Percentiles rank a stretch among this genome's conserved stretches.
Evolutionary conservation across 2,888 invertebrate genomes (phyloP).

Genomic region (Sphecodes monilicornis): DNA sequence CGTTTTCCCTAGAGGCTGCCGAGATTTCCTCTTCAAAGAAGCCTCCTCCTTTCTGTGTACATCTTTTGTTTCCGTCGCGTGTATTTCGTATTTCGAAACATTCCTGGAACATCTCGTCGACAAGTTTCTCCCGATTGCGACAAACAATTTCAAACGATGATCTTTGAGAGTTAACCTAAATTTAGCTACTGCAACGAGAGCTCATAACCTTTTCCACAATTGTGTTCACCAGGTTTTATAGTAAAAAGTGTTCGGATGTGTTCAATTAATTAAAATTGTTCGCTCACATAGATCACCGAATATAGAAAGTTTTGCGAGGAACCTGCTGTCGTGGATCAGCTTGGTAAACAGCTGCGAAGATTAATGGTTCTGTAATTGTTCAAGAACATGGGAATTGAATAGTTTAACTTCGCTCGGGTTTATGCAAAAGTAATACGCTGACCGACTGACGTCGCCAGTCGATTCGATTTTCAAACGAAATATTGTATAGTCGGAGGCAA

Average conservation of each 20-base stretch:
- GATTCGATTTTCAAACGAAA: no score
- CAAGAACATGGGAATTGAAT: not conserved
- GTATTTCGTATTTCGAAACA: not conserved
- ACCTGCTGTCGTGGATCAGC: not conserved
- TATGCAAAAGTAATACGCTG: not conserved
- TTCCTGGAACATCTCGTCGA: not conserved
- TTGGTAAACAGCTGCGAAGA: not conserved
- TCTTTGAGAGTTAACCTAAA: not conserved
- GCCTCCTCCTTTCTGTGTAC: not conserved
- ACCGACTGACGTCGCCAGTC: no score
- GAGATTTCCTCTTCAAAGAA: conserved; percentile 13
- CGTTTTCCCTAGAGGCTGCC: not conserved
- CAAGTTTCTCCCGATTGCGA: not conserved
- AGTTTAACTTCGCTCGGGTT: not conserved
- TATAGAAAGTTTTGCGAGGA: not conserved
- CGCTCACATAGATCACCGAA: not conserved
- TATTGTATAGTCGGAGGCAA: no score
- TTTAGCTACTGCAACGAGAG: not conserved
- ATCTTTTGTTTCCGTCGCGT: conserved; percentile 7
- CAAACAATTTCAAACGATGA: not conserved
- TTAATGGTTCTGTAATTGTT: not conserved
- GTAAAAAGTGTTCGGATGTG: not conserved
- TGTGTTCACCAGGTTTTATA: not conserved
- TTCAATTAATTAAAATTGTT: conserved; percentile 1
- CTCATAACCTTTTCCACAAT: not conserved